Percentiles rank a stretch among this genome's conserved stretches.
Evolutionary conservation across 2,888 invertebrate species (phyloP).

Genomic region (Cepaea hortensis): DNA sequence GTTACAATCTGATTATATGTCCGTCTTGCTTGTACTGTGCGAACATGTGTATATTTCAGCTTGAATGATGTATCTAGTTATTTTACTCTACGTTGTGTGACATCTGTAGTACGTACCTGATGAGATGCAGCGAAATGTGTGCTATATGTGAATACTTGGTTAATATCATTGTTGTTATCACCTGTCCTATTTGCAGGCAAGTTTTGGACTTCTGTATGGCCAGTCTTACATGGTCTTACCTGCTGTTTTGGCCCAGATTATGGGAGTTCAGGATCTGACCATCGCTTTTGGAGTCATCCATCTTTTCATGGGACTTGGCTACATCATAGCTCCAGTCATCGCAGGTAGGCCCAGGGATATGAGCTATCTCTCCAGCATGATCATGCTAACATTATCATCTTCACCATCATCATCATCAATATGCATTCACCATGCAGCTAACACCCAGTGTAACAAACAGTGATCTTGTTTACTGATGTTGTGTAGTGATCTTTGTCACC

Average conservation of each 20-base stretch:
- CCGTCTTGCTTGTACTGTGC: no score
- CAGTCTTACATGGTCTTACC: conserved; percentile 47
- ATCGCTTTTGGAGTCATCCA: conserved; percentile 48
- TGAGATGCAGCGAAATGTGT: no score
- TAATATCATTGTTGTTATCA: neutral
- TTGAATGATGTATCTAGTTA: no score
- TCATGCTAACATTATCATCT: neutral
- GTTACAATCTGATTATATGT: no score
- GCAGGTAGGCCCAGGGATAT: conserved; percentile 33
- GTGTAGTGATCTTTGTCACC: no score
- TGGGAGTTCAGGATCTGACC: conserved; percentile 44
- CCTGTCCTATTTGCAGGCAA: neutral
- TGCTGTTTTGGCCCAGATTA: conserved; percentile 41
- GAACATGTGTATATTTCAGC: no score
- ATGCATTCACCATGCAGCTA: no score
- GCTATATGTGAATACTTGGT: no score
- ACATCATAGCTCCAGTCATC: conserved; percentile 42
- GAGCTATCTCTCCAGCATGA: neutral
- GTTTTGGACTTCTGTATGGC: conserved; percentile 46
- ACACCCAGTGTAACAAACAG: no score
- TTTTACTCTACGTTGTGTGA: no score
- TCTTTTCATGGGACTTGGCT: conserved; percentile 46
- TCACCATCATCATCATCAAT: neutral
- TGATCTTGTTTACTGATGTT: no score
- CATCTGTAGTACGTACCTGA: no score